A percentile compares a stretch with the other conserved stretches of the same genome.
Evolutionary conservation across 2,113 vertebrate genomes (phyloP).

Genomic region (Eolophus roseicapilla): DNA sequence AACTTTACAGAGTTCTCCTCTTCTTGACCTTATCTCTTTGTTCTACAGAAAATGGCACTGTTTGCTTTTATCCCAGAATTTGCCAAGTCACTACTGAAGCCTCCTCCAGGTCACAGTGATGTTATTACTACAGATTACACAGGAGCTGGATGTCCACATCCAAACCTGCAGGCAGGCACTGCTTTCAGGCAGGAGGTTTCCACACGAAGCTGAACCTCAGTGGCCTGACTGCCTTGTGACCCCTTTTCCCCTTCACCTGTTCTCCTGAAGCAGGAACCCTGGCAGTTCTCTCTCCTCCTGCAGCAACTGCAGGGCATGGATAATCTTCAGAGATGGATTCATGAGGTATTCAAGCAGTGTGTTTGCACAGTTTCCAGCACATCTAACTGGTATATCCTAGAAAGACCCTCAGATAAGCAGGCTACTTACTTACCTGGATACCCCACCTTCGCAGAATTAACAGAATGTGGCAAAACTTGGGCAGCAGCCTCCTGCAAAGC

Average conservation of each 20-base stretch:
- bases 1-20: neutral
- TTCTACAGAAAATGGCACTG: neutral
- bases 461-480: neutral
- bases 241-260: neutral
- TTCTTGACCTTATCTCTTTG: neutral
- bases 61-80: neutral
- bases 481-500: neutral
- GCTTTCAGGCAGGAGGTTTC: rapidly evolving
- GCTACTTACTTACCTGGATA: neutral
- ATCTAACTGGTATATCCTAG: neutral
- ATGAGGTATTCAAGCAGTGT: neutral
- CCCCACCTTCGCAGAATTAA: neutral
- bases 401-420: neutral
- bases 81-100: neutral
- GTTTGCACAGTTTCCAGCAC: neutral
- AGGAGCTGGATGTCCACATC: neutral
- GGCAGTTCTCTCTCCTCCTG: neutral
- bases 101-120: neutral
- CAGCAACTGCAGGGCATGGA: rapidly evolving
- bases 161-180: neutral
- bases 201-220: neutral
- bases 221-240: neutral
- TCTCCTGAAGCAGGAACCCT: neutral
- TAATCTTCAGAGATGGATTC: neutral
- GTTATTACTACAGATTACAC: neutral